These are phyloP conservation scores for Habroteleia sp. DNA, from an alignment of 2,888 invertebrate species.

Conservation along the genomic window DNA sequence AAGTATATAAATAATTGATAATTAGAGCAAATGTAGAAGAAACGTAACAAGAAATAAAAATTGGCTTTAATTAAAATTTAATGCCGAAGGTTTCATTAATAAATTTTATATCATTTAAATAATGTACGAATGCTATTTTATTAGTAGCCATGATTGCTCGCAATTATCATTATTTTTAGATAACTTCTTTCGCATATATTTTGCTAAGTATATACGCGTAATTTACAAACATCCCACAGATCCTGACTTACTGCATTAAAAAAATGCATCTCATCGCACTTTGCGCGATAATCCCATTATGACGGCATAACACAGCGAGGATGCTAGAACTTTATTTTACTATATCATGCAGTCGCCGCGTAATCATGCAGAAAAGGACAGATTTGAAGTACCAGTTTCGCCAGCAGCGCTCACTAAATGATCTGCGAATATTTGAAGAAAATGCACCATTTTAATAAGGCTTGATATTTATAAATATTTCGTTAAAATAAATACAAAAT, in stretches of 20 bases:
- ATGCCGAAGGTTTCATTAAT: neutral
- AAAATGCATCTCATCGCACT: slow-evolving; percentile 38
- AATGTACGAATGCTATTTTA: slow-evolving; percentile 6
- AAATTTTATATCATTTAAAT: slow-evolving; percentile 10
- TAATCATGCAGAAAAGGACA: slow-evolving; percentile 48
- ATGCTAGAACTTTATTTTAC: slow-evolving; percentile 23
- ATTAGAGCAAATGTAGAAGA: too few species aligned
- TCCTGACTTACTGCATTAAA: slow-evolving; percentile 44
- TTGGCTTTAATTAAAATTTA: too few species aligned
- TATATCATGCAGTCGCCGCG: slow-evolving; percentile 27
- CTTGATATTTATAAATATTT: slow-evolving; percentile 1
- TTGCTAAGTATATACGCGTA: slow-evolving; percentile 26
- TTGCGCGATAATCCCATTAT: slow-evolving; percentile 49
- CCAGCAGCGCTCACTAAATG: slow-evolving; percentile 16
- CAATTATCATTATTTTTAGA: slow-evolving; percentile 28
- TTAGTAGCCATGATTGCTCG: slow-evolving; percentile 4
- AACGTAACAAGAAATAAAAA: too few species aligned
- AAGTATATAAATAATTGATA: neutral
- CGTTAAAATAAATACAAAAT: too few species aligned
- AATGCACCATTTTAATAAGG: slow-evolving; percentile 8
- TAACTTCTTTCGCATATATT: slow-evolving; percentile 20
- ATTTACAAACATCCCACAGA: slow-evolving; percentile 35
- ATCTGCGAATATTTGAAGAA: slow-evolving; percentile 18
- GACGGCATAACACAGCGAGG: slow-evolving; percentile 15
- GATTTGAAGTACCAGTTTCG: slow-evolving; percentile 26